Conservation (phyloP, 2,797 vertebrate species). For the Thamnophis elegans region DNA sequence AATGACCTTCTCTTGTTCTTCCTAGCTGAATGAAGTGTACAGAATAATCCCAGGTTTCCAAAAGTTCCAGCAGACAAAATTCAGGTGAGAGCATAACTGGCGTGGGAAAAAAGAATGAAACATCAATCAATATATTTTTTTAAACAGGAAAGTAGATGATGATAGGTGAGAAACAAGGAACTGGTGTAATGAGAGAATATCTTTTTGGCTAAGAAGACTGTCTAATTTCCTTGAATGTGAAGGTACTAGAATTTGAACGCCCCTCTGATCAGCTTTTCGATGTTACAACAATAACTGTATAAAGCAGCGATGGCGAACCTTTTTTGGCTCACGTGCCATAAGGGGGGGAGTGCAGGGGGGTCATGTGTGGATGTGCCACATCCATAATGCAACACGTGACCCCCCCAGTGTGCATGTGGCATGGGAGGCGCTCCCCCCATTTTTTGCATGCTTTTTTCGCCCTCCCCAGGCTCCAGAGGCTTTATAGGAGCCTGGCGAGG, state of each 20-base stretch:
- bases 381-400: too few relatives aligned
- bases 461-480: too few relatives aligned
- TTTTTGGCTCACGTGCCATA: too few relatives aligned
- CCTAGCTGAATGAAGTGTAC: conserved; percentile 88
- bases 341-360: too few relatives aligned
- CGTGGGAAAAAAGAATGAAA: neutral
- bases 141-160: neutral
- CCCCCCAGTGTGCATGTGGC: too few relatives aligned
- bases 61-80: conserved; percentile 84
- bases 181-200: neutral
- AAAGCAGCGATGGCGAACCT: too few relatives aligned
- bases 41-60: conserved; percentile 83
- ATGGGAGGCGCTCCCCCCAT: too few relatives aligned
- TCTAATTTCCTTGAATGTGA: neutral
- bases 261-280: neutral
- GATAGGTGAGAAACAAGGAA: neutral
- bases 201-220: neutral
- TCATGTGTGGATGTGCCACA: too few relatives aligned
- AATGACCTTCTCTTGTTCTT: conserved; percentile 13
- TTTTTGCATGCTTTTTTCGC: too few relatives aligned
- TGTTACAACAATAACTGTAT: neutral
- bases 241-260: neutral
- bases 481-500: too few relatives aligned
- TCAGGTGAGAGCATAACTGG: conserved; percentile 79
- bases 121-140: neutral